Base-by-base conservation (phyloP, 2,113 vertebrate genomes). In the Erpornis zantholeuca region DNA sequence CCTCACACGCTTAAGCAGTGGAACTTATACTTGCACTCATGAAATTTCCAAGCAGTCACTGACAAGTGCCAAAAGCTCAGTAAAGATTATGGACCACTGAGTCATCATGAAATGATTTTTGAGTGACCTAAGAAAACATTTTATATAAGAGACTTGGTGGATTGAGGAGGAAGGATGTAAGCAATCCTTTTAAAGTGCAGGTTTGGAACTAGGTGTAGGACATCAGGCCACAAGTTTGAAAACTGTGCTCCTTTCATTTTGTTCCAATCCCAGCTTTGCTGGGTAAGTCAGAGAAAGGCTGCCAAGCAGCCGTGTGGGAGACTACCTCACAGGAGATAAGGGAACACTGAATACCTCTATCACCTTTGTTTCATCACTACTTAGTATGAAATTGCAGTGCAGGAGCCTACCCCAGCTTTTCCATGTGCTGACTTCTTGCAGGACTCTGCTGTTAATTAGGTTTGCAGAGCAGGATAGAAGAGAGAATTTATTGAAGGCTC, bases 281-380 rank as follows among this genome's bases (percentile, higher is more conserved):
- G 71, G 13, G 18, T 66, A 76, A 94, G 56, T 82, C 79, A 93
- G 76, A 86, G 68, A 57, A 94, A 81, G 45, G 16, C 52, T 93
- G 85, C 35, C 47, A 81, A 86, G n/a, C 12, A 88, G 64, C n/a
- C 25, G 5, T 52, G 23, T 70, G 71, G 73, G 68, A 77, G 8
- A 64, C 36, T 81, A n/a, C n/a, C 44, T 86, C 66, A 61, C 13
- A 92, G n/a, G 56, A 95, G 85, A 93, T 92, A 93, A 94, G 36
- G 28, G 60, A 80, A 33, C 33, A 28, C 38, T 52, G 64, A 91
- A 61, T 85, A 65, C 38, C 50, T 63, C 50, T 28, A 38, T 70
- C 68, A 73, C 28, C 42, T 75, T 64, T 11, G 20, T 64, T 88
- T 93, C 71, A 68, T 60, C 54, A 23, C 35, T 36, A 7, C 42